These are phyloP conservation scores for Panagrolaimus sp. DNA, from an alignment of 1,140 invertebrate genomes.

Conservation along the genomic window DNA sequence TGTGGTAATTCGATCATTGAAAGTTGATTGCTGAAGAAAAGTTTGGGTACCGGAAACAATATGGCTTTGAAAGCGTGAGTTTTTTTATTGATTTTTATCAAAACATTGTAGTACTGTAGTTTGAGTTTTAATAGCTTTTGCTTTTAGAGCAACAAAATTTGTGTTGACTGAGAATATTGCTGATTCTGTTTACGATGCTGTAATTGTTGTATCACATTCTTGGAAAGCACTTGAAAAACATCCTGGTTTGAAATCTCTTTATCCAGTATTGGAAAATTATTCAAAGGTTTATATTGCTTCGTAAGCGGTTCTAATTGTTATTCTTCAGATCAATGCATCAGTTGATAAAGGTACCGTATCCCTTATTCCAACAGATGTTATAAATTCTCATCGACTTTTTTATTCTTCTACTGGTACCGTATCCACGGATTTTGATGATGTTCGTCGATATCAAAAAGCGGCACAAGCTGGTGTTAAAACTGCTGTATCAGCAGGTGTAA, in stretches of 20 bases:
- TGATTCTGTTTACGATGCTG: constrained; percentile 27
- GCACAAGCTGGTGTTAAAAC: constrained; percentile 47
- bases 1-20: no score
- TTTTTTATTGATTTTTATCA: background rate
- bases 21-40: no score
- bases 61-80: constrained; percentile 14
- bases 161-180: background rate
- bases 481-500: constrained; percentile 68
- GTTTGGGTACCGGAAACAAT: no score
- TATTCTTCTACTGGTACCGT: constrained; percentile 32
- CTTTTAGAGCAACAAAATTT: background rate
- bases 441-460: constrained; percentile 27
- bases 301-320: background rate
- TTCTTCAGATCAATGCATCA: constrained; percentile 21
- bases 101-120: no score
- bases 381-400: constrained; percentile 31
- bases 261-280: constrained; percentile 22
- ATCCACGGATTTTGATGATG: constrained; percentile 39
- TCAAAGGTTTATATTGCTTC: constrained; percentile 24
- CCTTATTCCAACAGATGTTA: constrained; percentile 19
- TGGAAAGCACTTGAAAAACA: constrained; percentile 18
- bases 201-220: constrained; percentile 29
- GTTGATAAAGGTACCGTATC: constrained; percentile 26
- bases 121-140: no score
- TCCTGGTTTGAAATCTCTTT: constrained; percentile 16